Percentiles rank a stretch among this genome's conserved stretches.
Conservation (phyloP, 37 sponge, comb jelly and placozoan genomes). For the Spongilla lacustris region DNA sequence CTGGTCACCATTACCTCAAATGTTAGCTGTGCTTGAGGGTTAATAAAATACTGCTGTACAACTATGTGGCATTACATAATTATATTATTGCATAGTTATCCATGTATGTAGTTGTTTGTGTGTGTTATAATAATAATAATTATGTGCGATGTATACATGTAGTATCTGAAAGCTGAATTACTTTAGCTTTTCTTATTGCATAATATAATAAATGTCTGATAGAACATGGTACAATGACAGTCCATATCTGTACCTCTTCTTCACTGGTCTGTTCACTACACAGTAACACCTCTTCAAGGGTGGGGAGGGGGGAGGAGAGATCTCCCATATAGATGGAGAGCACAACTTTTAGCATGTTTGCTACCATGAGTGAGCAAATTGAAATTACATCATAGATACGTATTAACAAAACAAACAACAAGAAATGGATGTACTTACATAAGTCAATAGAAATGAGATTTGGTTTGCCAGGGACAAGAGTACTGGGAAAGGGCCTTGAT, state of each 20-base stretch:
- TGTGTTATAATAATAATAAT: no score
- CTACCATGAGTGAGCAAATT: conserved; percentile 18
- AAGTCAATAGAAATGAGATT: not conserved
- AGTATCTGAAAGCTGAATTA: no score
- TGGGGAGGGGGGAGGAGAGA: conserved; percentile 61
- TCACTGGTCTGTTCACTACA: conserved; percentile 62
- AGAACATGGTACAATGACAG: no score
- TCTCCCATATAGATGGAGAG: conserved; percentile 60
- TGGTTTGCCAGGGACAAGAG: not conserved
- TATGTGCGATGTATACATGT: no score
- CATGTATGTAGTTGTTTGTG: no score
- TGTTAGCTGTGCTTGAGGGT: no score
- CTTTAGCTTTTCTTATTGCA: no score
- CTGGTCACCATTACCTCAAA: no score
- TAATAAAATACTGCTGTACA: no score
- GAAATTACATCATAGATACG: not conserved
- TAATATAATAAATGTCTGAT: no score
- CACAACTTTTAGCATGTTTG: conserved; percentile 40
- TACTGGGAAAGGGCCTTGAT: not conserved
- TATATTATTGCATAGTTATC: no score
- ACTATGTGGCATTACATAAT: no score
- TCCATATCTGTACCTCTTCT: conserved; percentile 87
- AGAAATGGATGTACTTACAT: not conserved
- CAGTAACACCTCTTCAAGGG: conserved; percentile 64
- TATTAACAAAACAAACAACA: not conserved